A percentile compares a stretch with the other conserved stretches of the same genome.
Evolutionary conservation across 1,140 invertebrate species (phyloP).

Genomic region (Heliconius nattereri): DNA sequence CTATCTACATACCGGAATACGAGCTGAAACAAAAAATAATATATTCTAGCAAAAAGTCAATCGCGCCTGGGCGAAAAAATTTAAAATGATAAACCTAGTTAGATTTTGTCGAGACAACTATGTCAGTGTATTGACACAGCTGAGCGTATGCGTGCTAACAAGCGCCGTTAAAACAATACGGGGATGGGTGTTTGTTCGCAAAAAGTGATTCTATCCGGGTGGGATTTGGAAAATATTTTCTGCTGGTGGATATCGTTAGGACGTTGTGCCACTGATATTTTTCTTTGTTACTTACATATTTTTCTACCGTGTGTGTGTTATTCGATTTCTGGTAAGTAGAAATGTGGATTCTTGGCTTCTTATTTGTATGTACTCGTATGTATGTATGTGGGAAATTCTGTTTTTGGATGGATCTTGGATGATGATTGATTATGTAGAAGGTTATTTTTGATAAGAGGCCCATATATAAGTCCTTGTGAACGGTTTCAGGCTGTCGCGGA

Average conservation of each 20-base stretch:
- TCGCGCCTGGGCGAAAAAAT: neutral
- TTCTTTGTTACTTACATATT: slow-evolving; percentile 21
- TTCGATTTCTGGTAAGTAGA: neutral
- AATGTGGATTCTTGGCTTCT: neutral
- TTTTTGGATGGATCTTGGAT: neutral
- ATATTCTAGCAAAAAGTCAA: slow-evolving; percentile 6
- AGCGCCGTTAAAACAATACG: slow-evolving; percentile 43
- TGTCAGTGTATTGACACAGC: slow-evolving; percentile 38
- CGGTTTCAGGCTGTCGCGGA: too few species aligned
- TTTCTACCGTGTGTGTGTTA: slow-evolving; percentile 3
- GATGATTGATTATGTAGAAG: neutral
- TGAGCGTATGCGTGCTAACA: slow-evolving; percentile 44
- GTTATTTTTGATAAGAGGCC: neutral
- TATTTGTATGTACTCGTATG: neutral
- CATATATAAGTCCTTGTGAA: neutral
- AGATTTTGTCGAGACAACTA: slow-evolving; percentile 36
- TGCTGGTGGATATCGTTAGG: slow-evolving; percentile 22
- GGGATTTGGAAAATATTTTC: slow-evolving; percentile 36
- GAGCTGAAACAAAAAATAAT: neutral
- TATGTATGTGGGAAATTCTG: neutral
- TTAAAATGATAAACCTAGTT: slow-evolving; percentile 11
- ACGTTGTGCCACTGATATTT: slow-evolving; percentile 8
- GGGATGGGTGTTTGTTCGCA: slow-evolving; percentile 35
- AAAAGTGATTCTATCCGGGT: slow-evolving; percentile 47
- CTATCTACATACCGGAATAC: too few species aligned